Evolutionary conservation across 2,113 vertebrate genomes (phyloP), one percentile per base, ranked within the genome.

Genomic region (Macquaria australasica): DNA sequence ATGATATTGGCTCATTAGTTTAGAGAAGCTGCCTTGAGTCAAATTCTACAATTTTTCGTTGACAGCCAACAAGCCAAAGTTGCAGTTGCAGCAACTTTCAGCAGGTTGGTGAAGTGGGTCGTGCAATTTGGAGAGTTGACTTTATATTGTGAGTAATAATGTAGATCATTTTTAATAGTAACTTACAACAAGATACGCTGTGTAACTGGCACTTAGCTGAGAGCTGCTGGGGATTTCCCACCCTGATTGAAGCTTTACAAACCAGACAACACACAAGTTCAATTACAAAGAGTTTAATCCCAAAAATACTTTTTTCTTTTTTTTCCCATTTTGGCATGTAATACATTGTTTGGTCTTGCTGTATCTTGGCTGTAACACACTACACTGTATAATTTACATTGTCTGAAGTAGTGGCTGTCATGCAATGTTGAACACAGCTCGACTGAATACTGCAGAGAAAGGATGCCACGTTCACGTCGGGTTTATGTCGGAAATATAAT

Each of bases 311-410:
- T 59, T 58, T 25, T 28, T 31, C 28, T 48, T 45, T 74, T 81
- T 48, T 66, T 69, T 76, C 5, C 51, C 78, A 50, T 79, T 87
- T 91, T 88, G 79, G 86, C 87, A 53, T 55, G 21, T 72, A 48
- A 70, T 64, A 86, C 75, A 81, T 89, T n/a, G 85, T 90, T 92
- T 92, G 89, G 90, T 90, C 86, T 90, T 64, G 86, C 88, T 93
- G 90, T 85, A 85, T 85, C 64, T 85, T 67, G 84, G 83, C 89
- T 87, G 77, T 68, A 76, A 76, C 77, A 76, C 77, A 58, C 70
- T 67, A 76, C 1, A 79, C 79, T 78, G 76, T 76, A 37, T 83
- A 34, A 74, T 74, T 79, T 81, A 83, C 82, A 83, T 41, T 31
- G 67, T 84, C 37, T 73, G 82, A 83, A 76, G 74, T 56, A 1